Conservation (phyloP, 2,888 invertebrate species). For the Calephelis perditalis region DNA sequence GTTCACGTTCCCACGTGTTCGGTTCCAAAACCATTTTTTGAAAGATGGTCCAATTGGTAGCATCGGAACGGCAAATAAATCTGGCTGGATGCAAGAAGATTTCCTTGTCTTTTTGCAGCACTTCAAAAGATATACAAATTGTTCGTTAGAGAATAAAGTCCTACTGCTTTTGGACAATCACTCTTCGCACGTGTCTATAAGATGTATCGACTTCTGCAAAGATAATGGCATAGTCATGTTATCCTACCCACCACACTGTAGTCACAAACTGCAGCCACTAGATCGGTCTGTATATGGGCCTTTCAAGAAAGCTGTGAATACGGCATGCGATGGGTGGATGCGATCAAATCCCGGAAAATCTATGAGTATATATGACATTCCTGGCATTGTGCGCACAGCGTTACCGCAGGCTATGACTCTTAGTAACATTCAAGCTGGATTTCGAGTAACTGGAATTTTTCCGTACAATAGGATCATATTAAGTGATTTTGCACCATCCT, state of each 20-base stretch:
- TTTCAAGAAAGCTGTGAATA: neutral
- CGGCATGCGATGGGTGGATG: neutral
- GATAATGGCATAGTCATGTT: neutral
- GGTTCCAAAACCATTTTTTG: neutral
- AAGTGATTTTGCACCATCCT: conserved; percentile 36
- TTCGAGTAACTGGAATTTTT: conserved; percentile 41
- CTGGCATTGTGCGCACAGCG: neutral
- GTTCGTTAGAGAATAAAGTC: neutral
- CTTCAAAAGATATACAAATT: conserved; percentile 1
- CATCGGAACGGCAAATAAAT: neutral
- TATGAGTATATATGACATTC: conserved; percentile 13
- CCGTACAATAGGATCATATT: conserved; percentile 40
- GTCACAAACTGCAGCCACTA: neutral
- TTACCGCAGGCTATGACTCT: neutral
- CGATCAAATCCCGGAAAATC: neutral
- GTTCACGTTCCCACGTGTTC: conserved; percentile 14
- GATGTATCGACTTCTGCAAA: conserved; percentile 1
- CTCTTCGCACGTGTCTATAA: conserved; percentile 1
- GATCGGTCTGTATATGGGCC: neutral
- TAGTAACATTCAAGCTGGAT: conserved; percentile 37
- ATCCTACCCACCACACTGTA: neutral
- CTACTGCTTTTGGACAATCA: conserved; percentile 4
- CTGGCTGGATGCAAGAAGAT: conserved; percentile 4
- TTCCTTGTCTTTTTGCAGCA: conserved; percentile 1
- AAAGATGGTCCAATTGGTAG: neutral